Evolutionary conservation across 2,113 vertebrate genomes (phyloP), one percentile per base, ranked within the genome.

Genomic region (Aptenodytes forsteri): DNA sequence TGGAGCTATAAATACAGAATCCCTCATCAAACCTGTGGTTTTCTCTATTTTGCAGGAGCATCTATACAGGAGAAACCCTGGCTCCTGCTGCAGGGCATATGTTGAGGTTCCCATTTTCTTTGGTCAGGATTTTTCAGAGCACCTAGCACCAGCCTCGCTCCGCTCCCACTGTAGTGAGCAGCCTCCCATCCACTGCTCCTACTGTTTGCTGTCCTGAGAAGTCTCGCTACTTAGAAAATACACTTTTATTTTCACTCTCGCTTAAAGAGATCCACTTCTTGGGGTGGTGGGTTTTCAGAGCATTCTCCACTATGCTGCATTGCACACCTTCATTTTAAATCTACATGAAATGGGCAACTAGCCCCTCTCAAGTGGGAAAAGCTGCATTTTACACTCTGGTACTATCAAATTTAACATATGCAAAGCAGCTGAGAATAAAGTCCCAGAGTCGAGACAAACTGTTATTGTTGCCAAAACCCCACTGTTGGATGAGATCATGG

Each of bases 101-200:
- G 16, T 7, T 62, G 46, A 66, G 15, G 20, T 71, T 88, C 47
- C 36, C 32, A 8, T 38, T 76, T 86, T 8, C 54, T 79, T 71
- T 22, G 27, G 19, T 58, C 22, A 46, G 50, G 23, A 49, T 21
- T 85, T 75, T 79, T 79, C 42, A 71, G 70, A 79, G 52, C 78
- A 88, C 5, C 23, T 59, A 36, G 18, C 52, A 83, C 14, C 47
- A 86, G 19, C 11, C 73, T 44, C 0, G 0, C 26, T 46, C 58
- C 0, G 0, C 9, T 77, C 50, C 14, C 1, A 0, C 4, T 11
- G 27, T 66, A 82, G 23, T 27, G 50, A 95, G 40, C 32, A 52
- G 36, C 49, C 36, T 77, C 54, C 34, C 26, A 61, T 36, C 44
- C 64, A 23, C 61, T n/a, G 8, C 8, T 85, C 27, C 50, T 49